Evolutionary conservation across 1,140 invertebrate species (phyloP).

Genomic region (Lordiphosa collinella): DNA sequence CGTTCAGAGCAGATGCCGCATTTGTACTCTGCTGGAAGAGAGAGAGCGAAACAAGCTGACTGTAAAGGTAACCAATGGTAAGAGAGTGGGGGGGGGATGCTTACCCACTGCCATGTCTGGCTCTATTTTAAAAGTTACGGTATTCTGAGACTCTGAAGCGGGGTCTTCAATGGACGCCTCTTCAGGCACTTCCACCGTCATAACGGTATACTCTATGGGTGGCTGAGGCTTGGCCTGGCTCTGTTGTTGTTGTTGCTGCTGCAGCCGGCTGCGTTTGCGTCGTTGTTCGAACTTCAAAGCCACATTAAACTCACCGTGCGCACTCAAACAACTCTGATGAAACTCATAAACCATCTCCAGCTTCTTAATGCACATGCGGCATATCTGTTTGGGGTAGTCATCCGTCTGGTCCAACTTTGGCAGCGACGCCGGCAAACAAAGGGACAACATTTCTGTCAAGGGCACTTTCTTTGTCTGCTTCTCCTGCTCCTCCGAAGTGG

Average conservation of each 20-base stretch:
- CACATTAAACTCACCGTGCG: slow-evolving; percentile 54
- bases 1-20: slow-evolving; percentile 13
- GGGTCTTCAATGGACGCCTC: not conserved
- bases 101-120: slow-evolving; percentile 8
- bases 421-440: slow-evolving; percentile 33
- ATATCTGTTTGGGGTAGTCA: slow-evolving; percentile 61
- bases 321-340: slow-evolving; percentile 35
- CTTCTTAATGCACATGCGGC: slow-evolving; percentile 50
- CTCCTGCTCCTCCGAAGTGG: not conserved
- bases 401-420: slow-evolving; percentile 15
- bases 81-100: too few species aligned
- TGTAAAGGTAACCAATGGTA: too few species aligned
- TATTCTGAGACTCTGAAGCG: not conserved
- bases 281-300: slow-evolving; percentile 53
- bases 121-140: slow-evolving; percentile 13
- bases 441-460: slow-evolving; percentile 23
- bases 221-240: slow-evolving; percentile 6
- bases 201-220: not conserved
- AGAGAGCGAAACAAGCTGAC: too few species aligned
- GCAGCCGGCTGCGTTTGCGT: slow-evolving; percentile 24
- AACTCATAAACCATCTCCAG: slow-evolving; percentile 50
- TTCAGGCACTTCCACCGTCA: not conserved
- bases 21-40: not conserved
- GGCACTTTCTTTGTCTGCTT: slow-evolving; percentile 21
- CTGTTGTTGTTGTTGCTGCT: not conserved